Percentiles rank a stretch among this genome's conserved stretches.
phyloP scores from a whole-genome alignment of 2,113 vertebrate species.

The Coregonus clupeaformis region DNA sequence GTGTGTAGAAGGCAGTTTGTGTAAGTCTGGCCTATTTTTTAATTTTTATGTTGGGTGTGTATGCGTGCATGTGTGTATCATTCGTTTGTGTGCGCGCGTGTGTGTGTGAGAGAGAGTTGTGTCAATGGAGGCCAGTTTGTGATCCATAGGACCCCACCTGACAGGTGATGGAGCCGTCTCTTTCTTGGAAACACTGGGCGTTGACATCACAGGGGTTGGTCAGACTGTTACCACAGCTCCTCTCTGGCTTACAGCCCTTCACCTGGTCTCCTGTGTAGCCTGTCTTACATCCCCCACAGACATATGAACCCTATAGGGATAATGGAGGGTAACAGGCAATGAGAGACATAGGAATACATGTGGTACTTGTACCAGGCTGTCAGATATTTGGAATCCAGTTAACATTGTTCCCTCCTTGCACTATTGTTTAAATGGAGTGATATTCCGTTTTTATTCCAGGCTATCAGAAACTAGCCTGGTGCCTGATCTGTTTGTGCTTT shows the following conservation, averaged over 20 bases:
- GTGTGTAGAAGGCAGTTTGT: neutral
- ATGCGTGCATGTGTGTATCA: neutral
- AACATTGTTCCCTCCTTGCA: no score
- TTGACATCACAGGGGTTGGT: constrained; percentile 91
- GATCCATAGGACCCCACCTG: constrained; percentile 72
- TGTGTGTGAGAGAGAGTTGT: neutral
- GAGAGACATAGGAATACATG: no score
- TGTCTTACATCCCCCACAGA: constrained; percentile 86
- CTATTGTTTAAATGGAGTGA: no score
- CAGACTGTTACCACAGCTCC: constrained; percentile 83
- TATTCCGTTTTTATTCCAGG: no score
- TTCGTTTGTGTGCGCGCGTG: neutral
- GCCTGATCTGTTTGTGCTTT: no score
- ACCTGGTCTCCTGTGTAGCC: constrained; percentile 89
- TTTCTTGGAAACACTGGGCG: constrained; percentile 81
- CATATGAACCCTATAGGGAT: constrained; percentile 85
- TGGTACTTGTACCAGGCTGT: no score
- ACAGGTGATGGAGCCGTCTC: constrained; percentile 84
- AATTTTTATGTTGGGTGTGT: no score
- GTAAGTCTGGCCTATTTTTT: no score
- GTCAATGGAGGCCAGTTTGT: neutral
- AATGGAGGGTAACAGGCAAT: neutral
- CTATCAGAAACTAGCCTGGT: no score
- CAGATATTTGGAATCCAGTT: no score
- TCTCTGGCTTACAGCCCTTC: constrained; percentile 85